Percentiles rank a stretch among this genome's conserved stretches.
Conservation (phyloP, 2,113 vertebrate species). For the Calidris pygmaea region DNA sequence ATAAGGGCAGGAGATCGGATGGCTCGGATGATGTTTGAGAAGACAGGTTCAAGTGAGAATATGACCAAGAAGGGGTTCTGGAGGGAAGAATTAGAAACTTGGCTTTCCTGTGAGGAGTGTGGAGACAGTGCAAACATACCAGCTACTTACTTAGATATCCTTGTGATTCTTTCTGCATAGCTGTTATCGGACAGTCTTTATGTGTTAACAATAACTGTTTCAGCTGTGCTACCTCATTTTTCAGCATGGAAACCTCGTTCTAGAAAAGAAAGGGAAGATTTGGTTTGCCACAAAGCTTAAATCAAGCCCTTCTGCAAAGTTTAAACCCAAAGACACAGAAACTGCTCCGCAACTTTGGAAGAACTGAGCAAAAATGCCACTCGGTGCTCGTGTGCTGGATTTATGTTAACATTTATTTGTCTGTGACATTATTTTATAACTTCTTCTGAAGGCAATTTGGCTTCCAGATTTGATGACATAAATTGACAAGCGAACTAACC, state of each 20-base stretch:
- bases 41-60: conserved; percentile 31
- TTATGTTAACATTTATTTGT: neutral
- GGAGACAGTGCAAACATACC: conserved; percentile 25
- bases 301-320: neutral
- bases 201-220: conserved; percentile 98
- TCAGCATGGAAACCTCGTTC: conserved; percentile 99
- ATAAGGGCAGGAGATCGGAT: conserved; percentile 51
- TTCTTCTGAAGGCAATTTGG: neutral
- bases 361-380: neutral
- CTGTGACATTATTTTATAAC: neutral
- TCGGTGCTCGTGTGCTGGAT: fast-evolving
- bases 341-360: neutral
- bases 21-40: conserved; percentile 43
- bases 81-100: conserved; percentile 33
- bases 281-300: conserved; percentile 48
- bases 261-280: conserved; percentile 71
- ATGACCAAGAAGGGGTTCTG: conserved; percentile 27
- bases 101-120: conserved; percentile 43
- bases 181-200: conserved; percentile 99
- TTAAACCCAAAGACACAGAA: neutral
- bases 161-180: conserved; percentile 99
- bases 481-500: neutral
- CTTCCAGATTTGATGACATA: neutral
- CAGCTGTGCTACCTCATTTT: conserved; percentile 98
- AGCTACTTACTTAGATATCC: conserved; percentile 98